Conservation (phyloP, 2,797 vertebrate genomes). For the Microcaecilia unicolor region DNA sequence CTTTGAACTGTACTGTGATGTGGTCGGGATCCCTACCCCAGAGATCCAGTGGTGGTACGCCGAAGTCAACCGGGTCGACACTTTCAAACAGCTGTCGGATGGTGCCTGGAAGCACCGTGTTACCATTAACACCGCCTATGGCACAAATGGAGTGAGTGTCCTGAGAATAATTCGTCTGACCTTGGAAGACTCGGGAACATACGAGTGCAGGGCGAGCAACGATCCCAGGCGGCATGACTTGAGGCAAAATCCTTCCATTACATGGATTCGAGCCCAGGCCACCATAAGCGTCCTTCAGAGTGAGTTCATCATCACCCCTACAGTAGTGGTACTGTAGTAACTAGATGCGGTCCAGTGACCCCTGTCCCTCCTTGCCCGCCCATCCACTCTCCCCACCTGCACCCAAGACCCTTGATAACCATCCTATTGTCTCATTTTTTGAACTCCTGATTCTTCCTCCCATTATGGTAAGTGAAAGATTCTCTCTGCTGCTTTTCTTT, state of each 20-base stretch:
- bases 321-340: slow-evolving; percentile 73
- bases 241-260: slow-evolving; percentile 94
- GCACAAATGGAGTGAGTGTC: slow-evolving; percentile 90
- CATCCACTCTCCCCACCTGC: too few species aligned
- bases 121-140: slow-evolving; percentile 90
- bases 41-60: slow-evolving; percentile 99
- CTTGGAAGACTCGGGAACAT: slow-evolving; percentile 95
- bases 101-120: slow-evolving; percentile 91
- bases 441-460: slow-evolving; percentile 25
- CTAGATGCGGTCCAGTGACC: slow-evolving; percentile 68
- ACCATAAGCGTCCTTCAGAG: slow-evolving; percentile 97
- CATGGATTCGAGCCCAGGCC: slow-evolving; percentile 98
- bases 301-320: slow-evolving; percentile 73
- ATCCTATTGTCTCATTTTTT: slow-evolving; percentile 29
- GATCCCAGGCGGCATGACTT: slow-evolving; percentile 92
- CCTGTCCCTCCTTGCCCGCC: slow-evolving; percentile 25
- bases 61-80: slow-evolving; percentile 92
- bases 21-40: slow-evolving; percentile 91
- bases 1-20: slow-evolving; percentile 99
- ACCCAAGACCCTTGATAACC: slow-evolving; percentile 14
- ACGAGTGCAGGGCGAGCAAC: slow-evolving; percentile 98
- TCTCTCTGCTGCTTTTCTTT: slow-evolving; percentile 34
- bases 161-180: slow-evolving; percentile 88
- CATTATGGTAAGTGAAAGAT: slow-evolving; percentile 31
- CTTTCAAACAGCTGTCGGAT: slow-evolving; percentile 98